Evolutionary conservation across 2,113 vertebrate species (phyloP).

Genomic region (Crocuta crocuta): DNA sequence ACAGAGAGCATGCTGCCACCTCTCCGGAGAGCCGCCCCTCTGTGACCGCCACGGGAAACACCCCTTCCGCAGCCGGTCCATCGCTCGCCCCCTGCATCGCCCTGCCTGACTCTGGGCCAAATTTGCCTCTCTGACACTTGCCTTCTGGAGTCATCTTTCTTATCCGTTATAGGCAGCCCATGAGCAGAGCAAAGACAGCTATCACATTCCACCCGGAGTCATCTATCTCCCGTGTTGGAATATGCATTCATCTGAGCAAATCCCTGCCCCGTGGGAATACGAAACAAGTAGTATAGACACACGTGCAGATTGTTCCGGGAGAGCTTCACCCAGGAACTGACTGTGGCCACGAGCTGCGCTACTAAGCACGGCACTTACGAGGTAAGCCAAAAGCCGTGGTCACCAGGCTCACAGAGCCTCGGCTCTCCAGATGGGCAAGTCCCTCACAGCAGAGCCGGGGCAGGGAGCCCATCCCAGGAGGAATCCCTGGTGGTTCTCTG

Average conservation of each 20-base stretch:
- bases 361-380: accelerated
- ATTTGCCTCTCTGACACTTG: background rate
- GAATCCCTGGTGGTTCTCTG: background rate
- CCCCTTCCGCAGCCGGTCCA: background rate
- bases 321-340: background rate
- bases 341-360: background rate
- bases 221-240: background rate
- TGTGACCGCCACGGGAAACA: accelerated
- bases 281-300: background rate
- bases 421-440: background rate
- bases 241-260: background rate
- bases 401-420: background rate
- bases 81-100: background rate
- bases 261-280: background rate
- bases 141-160: background rate
- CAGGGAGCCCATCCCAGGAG: background rate
- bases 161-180: background rate
- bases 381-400: background rate
- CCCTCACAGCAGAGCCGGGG: background rate
- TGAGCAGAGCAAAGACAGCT: background rate
- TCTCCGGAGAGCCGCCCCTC: accelerated
- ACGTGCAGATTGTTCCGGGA: accelerated
- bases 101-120: background rate
- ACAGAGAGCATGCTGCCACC: accelerated
- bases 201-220: background rate